Percentiles rank a stretch among this genome's conserved stretches.
phyloP scores from a whole-genome alignment of 2,888 invertebrate genomes.

The Drosophila robusta region DNA sequence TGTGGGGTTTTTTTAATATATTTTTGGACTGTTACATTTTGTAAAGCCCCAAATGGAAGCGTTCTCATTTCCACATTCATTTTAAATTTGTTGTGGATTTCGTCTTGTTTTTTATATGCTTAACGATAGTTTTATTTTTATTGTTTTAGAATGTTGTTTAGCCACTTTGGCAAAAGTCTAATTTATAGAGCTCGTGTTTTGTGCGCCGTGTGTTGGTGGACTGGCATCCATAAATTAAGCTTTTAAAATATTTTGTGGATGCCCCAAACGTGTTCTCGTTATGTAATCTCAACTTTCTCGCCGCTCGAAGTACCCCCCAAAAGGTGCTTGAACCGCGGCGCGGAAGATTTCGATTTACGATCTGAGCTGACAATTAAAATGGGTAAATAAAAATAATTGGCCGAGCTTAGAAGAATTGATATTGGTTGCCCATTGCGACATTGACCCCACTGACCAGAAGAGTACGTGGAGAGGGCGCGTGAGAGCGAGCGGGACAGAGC shows the following conservation, averaged over 20 bases:
- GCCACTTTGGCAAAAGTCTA: slow-evolving; percentile 65
- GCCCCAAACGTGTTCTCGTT: slow-evolving; percentile 41
- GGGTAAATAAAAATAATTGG: slow-evolving; percentile 23
- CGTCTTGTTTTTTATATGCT: slow-evolving; percentile 6
- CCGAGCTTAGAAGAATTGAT: slow-evolving; percentile 19
- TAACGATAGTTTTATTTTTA: slow-evolving; percentile 63
- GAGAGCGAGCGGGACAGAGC: slow-evolving; percentile 22
- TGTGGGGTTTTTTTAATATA: slow-evolving; percentile 19
- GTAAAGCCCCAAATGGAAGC: slow-evolving; percentile 22
- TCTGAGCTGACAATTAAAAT: slow-evolving; percentile 34
- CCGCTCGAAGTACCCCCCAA: neutral
- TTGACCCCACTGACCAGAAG: slow-evolving; percentile 70
- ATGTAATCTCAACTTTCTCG: slow-evolving; percentile 46
- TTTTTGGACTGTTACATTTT: slow-evolving; percentile 47
- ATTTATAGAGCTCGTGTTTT: slow-evolving; percentile 62
- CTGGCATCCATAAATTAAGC: slow-evolving; percentile 53
- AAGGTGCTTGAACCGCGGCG: slow-evolving; percentile 43
- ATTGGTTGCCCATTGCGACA: slow-evolving; percentile 68
- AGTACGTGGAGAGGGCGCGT: slow-evolving; percentile 4
- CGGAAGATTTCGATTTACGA: neutral
- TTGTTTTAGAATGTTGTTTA: slow-evolving; percentile 77
- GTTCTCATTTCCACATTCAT: slow-evolving; percentile 60
- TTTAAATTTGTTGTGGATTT: slow-evolving; percentile 18
- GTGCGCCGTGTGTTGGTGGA: slow-evolving; percentile 31
- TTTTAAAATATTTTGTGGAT: slow-evolving; percentile 22